Percentiles rank a stretch among this genome's conserved stretches.
phyloP scores from a whole-genome alignment of 2,888 invertebrate genomes.

The Andrena marginata region DNA sequence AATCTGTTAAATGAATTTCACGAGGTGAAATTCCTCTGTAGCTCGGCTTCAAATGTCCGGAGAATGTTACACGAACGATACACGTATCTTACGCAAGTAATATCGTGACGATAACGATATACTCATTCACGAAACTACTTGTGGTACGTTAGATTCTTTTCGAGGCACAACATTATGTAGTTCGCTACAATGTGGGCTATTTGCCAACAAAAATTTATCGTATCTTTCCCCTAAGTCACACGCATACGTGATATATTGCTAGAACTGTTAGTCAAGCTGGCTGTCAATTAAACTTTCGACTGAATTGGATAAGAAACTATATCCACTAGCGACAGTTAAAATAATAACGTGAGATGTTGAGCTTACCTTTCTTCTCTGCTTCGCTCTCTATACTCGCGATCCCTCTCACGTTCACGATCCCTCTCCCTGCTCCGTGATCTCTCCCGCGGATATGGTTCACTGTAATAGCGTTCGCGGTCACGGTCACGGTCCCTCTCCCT shows the following conservation, averaged over 20 bases:
- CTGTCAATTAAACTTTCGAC: constrained; percentile 13
- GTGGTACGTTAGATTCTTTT: background rate
- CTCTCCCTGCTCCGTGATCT: constrained; percentile 94
- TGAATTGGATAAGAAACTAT: constrained; percentile 24
- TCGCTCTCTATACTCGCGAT: constrained; percentile 90
- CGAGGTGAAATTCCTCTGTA: background rate
- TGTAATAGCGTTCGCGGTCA: constrained; percentile 85
- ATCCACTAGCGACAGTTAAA: constrained; percentile 36
- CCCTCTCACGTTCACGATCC: constrained; percentile 87
- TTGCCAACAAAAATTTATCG: constrained; percentile 4
- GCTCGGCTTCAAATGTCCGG: background rate
- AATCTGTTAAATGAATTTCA: constrained; percentile 17
- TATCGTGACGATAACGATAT: constrained; percentile 11
- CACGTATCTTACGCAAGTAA: constrained; percentile 23
- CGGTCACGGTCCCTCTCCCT: constrained; percentile 86
- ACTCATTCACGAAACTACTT: background rate
- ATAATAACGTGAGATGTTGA: constrained; percentile 55
- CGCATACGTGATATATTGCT: constrained; percentile 19
- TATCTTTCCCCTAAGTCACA: constrained; percentile 24
- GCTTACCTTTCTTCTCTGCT: constrained; percentile 92
- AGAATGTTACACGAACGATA: constrained; percentile 10
- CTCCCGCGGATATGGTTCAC: constrained; percentile 87
- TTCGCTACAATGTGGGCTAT: constrained; percentile 29
- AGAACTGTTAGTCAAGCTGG: constrained; percentile 16
- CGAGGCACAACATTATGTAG: constrained; percentile 3